These are phyloP conservation scores for Mola mola DNA, from an alignment of 2,113 vertebrate genomes.

Conservation along the genomic window DNA sequence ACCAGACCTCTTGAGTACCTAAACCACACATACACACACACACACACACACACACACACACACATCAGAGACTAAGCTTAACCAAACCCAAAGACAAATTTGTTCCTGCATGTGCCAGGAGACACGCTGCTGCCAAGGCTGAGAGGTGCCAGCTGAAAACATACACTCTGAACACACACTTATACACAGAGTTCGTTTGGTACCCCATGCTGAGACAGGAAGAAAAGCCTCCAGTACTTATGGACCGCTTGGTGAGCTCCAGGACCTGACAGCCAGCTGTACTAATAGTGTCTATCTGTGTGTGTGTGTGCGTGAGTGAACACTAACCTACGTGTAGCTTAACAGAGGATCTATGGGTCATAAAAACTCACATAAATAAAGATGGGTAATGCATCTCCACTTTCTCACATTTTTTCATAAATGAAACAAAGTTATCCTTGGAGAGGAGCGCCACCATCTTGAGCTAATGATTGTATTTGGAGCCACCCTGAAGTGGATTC, in stretches of 20 bases:
- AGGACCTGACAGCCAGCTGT: constrained; percentile 69
- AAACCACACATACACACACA: constrained; percentile 32
- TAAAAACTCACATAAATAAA: neutral
- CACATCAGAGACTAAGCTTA: constrained; percentile 44
- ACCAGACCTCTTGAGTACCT: constrained; percentile 58
- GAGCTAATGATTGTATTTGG: too few species aligned
- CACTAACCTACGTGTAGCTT: neutral
- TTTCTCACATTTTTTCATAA: too few species aligned
- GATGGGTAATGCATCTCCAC: neutral
- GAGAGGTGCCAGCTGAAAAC: constrained; percentile 70
- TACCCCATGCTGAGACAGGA: constrained; percentile 68
- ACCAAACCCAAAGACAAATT: constrained; percentile 77
- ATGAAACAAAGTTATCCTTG: too few species aligned
- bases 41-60: constrained; percentile 28
- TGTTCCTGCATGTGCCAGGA: constrained; percentile 68
- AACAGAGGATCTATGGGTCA: neutral
- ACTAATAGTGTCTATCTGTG: constrained; percentile 48
- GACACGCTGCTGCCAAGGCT: constrained; percentile 64
- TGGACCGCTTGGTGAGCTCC: constrained; percentile 56
- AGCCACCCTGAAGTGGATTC: too few species aligned
- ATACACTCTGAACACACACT: constrained; percentile 33
- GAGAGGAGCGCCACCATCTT: too few species aligned
- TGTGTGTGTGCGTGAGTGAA: neutral
- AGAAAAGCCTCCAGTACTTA: constrained; percentile 69
- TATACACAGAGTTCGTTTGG: constrained; percentile 40